A percentile compares a stretch with the other conserved stretches of the same genome.
These are phyloP conservation scores for Aricia agestis DNA, from an alignment of 1,140 invertebrate genomes.

Conservation along the genomic window DNA sequence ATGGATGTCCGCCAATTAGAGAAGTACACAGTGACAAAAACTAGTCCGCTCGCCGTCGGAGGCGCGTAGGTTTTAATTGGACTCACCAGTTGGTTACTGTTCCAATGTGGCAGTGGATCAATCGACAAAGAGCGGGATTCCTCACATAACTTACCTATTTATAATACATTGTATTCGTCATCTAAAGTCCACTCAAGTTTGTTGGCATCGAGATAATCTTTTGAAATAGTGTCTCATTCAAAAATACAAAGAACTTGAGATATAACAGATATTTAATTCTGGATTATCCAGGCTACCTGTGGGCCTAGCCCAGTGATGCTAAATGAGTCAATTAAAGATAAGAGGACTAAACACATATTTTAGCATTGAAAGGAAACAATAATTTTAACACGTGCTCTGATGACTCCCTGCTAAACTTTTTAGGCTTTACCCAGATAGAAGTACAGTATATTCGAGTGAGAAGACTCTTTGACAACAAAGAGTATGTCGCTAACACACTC, in stretches of 20 bases:
- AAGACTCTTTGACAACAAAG: too few relatives aligned
- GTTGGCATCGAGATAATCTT: not conserved
- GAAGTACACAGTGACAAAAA: slow-evolving; percentile 53
- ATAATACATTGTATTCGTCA: slow-evolving; percentile 4
- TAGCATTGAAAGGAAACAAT: too few relatives aligned
- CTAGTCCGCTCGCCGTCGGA: slow-evolving; percentile 48
- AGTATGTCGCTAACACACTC: too few relatives aligned
- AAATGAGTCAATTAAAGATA: too few relatives aligned
- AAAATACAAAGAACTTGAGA: not conserved
- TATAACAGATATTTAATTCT: too few relatives aligned
- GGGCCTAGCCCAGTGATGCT: too few relatives aligned
- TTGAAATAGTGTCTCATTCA: not conserved
- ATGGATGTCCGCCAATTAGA: slow-evolving; percentile 66
- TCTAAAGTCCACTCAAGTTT: not conserved
- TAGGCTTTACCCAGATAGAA: too few relatives aligned
- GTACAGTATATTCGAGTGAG: too few relatives aligned
- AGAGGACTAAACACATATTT: too few relatives aligned
- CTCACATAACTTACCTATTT: slow-evolving; percentile 18
- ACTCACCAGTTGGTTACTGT: slow-evolving; percentile 53
- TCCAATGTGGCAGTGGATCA: slow-evolving; percentile 40
- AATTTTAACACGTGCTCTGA: too few relatives aligned
- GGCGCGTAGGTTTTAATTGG: slow-evolving; percentile 71
- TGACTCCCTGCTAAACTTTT: too few relatives aligned
- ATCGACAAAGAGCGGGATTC: slow-evolving; percentile 53
- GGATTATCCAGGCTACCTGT: too few relatives aligned